Base-by-base conservation (phyloP, 2,797 vertebrate genomes). In the Euthynnus affinis region DNA sequence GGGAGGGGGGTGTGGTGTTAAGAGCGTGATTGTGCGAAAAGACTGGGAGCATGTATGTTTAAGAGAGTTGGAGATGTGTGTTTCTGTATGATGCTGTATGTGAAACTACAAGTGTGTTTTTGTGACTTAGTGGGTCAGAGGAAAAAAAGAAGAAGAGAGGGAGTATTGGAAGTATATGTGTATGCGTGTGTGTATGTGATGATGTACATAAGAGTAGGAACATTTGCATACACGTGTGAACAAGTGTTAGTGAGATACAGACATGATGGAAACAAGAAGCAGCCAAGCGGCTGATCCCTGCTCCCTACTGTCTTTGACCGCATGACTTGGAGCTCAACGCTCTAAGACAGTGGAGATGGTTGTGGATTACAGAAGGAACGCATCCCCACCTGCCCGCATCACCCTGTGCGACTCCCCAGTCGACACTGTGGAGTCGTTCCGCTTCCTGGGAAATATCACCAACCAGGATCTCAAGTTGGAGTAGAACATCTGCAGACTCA, bases 271-370 rank as follows among this genome's bases (percentile, higher is more conserved):
- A 52, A 46, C 32, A 32, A 32, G 17, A 67, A 23, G 69, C 9
- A 8, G 8, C 51, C 1, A 34, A 82, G 73, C 27, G 37, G 71
- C 78, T 83, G 65, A 83, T 81, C 78, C 61, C 13, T 9, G 4
- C 44, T 76, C 9, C 37, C 71, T 60, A 58, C 85, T 85, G 83
- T 88, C 82, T 84, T 46, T 63, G 77, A 82, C 84, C 78, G 60
- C 75, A 81, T 65, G 80, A 42, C 12, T 37, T 37, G 37, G 37
- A 37, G 9, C 37, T 37, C 37, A 37, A 7, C 3, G 37, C 37
- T 12, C 37, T 37, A 37, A 9, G 10, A 37, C 9, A 37, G 37
- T 37, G 37, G 37, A 37, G 37, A 10, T 37, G 37, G 37, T 37
- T 10, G 9, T 37, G 2, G 37, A 37, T 37, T 37, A 9, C 37